Percentiles rank a stretch among this genome's conserved stretches.
These are phyloP conservation scores for Tipula confusa DNA, from an alignment of 2,888 invertebrate species.

Conservation along the genomic window DNA sequence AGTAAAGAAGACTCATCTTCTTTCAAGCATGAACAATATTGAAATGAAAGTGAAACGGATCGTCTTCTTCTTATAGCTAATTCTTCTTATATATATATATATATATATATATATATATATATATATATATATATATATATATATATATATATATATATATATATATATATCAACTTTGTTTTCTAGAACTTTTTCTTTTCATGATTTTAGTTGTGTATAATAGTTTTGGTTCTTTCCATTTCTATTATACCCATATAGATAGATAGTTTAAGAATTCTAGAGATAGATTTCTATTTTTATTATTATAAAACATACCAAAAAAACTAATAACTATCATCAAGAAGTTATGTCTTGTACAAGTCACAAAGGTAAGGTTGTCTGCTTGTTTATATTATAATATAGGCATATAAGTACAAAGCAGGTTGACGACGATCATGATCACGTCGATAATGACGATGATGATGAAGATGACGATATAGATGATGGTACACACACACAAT, in stretches of 20 bases:
- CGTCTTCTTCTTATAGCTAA: conserved; percentile 13
- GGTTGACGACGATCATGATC: not conserved
- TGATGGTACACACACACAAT: not conserved
- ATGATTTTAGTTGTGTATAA: no score
- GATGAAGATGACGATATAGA: no score
- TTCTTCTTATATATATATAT: no score
- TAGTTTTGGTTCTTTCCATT: not conserved
- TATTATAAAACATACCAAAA: not conserved
- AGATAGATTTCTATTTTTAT: not conserved
- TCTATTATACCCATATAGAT: not conserved
- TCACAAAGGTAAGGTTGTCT: not conserved
- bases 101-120: no score
- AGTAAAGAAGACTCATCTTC: conserved; percentile 1
- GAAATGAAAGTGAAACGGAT: conserved; percentile 5
- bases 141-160: no score
- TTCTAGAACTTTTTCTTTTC: conserved; percentile 12
- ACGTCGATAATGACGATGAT: no score
- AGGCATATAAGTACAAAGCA: not conserved
- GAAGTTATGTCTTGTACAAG: conserved; percentile 3
- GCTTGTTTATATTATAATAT: not conserved
- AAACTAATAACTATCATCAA: not conserved
- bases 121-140: no score
- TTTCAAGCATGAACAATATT: not conserved
- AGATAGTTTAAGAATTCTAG: not conserved
- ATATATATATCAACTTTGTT: no score